These are phyloP conservation scores for Apis laboriosa DNA, from an alignment of 1,140 invertebrate genomes.

Conservation along the genomic window DNA sequence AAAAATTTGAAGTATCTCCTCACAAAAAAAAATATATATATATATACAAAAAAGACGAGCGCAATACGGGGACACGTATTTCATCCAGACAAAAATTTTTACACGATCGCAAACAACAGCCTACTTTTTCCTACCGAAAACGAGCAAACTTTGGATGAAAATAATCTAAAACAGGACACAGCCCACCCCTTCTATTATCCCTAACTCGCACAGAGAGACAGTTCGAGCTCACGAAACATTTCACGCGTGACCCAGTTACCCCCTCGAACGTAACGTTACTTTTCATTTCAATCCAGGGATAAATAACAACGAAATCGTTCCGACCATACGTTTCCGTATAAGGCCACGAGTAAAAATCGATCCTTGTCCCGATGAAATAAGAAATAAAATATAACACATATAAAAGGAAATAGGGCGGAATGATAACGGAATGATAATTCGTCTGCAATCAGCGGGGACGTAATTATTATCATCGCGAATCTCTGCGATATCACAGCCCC, in stretches of 20 bases:
- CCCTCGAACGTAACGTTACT: slow-evolving; percentile 21
- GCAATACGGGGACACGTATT: too few species aligned
- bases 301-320: slow-evolving; percentile 39
- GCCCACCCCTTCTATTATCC: neutral
- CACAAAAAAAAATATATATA: neutral
- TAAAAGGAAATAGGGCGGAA: neutral
- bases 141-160: neutral
- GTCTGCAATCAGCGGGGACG: slow-evolving; percentile 14
- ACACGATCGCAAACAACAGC: neutral
- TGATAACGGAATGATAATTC: neutral
- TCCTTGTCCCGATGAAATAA: neutral
- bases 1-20: neutral
- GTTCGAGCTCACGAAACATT: slow-evolving; percentile 1
- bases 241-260: slow-evolving; percentile 27
- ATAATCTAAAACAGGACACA: neutral
- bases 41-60: neutral
- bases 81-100: neutral
- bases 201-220: neutral
- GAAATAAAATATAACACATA: too few species aligned
- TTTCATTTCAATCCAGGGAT: slow-evolving; percentile 34
- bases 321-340: neutral
- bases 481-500: slow-evolving; percentile 3
- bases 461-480: slow-evolving; percentile 58
- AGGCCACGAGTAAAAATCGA: neutral
- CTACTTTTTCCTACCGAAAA: neutral